Evolutionary conservation across 1,140 invertebrate species (phyloP).

Genomic region (Drosophila ambigua): DNA sequence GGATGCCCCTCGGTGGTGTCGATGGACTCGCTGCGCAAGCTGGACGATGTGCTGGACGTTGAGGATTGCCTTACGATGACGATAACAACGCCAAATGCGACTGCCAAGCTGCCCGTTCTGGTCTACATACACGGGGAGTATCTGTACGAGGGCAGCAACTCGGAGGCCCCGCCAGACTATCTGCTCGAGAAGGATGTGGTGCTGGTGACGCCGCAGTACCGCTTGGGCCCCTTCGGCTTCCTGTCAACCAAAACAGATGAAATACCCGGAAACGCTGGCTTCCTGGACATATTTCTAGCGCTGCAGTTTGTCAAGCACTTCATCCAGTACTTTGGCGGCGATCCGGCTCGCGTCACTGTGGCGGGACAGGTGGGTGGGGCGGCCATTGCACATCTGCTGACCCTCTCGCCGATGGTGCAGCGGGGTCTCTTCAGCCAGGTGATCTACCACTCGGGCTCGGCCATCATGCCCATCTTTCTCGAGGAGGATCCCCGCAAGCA

Average conservation of each 20-base stretch:
- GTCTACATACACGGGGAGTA: conserved; percentile 83
- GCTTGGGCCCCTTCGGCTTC: conserved; percentile 87
- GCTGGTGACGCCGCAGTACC: conserved; percentile 92
- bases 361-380: conserved; percentile 87
- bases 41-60: conserved; percentile 74
- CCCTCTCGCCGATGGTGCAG: conserved; percentile 83
- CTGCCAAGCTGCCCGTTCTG: conserved; percentile 63
- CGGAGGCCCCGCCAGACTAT: conserved; percentile 89
- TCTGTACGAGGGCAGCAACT: conserved; percentile 83
- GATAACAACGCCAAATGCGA: conserved; percentile 74
- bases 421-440: conserved; percentile 75
- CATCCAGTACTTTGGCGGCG: conserved; percentile 88
- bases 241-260: conserved; percentile 85
- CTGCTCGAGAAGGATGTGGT: conserved; percentile 90
- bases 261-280: conserved; percentile 88
- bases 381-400: conserved; percentile 84
- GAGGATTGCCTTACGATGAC: conserved; percentile 79
- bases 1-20: conserved; percentile 84
- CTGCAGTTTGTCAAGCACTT: conserved; percentile 87
- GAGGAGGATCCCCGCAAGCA: conserved; percentile 76
- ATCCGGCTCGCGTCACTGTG: conserved; percentile 86
- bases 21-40: conserved; percentile 63
- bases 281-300: conserved; percentile 88
- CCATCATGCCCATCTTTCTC: conserved; percentile 79
- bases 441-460: conserved; percentile 80